Evolutionary conservation across 2,888 invertebrate species (phyloP).

Genomic region (Metopia argyrocephala): DNA sequence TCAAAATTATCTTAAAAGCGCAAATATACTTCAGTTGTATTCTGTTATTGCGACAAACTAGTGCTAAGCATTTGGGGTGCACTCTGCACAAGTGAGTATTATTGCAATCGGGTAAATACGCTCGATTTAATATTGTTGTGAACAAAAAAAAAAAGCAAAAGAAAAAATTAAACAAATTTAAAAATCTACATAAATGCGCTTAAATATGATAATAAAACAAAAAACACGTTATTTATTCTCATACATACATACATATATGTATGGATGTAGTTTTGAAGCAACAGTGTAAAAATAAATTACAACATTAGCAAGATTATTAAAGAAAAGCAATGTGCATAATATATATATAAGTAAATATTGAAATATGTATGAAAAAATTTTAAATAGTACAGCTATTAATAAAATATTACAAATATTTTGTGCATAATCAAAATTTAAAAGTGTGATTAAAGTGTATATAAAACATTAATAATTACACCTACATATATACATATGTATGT

Average conservation of each 20-base stretch:
- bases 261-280: background rate
- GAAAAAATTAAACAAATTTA: background rate
- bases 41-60: constrained; percentile 53
- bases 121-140: constrained; percentile 33
- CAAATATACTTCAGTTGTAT: constrained; percentile 55
- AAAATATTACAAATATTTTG: background rate
- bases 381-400: too few relatives aligned
- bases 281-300: background rate
- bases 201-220: constrained; percentile 28
- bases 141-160: constrained; percentile 26
- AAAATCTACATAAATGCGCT: background rate
- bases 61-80: constrained; percentile 34
- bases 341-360: background rate
- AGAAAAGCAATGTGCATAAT: too few relatives aligned
- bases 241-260: too few relatives aligned
- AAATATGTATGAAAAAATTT: background rate
- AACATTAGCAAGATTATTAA: background rate
- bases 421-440: background rate
- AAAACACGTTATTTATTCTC: too few relatives aligned
- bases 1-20: constrained; percentile 56
- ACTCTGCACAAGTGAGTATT: constrained; percentile 54
- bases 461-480: too few relatives aligned
- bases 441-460: too few relatives aligned
- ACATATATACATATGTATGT: background rate
- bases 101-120: constrained; percentile 1